Evolutionary conservation across 2,113 vertebrate genomes (phyloP), one percentile per base, ranked within the genome.

Genomic region (Nibea coibor): DNA sequence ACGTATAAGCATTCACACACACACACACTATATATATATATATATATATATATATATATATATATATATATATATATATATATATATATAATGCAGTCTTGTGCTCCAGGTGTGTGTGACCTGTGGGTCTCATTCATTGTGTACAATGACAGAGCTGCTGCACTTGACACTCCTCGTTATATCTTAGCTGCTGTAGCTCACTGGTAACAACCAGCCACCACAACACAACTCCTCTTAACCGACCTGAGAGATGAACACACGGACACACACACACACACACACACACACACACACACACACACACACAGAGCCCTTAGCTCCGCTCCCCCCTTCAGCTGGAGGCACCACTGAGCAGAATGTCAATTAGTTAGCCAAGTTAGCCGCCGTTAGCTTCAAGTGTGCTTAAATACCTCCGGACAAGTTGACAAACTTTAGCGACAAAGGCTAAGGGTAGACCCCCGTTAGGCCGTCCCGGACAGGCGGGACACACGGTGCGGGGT

Each of bases 291-390:
- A 26, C 24, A 26, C 24, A 26, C 16, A 3, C 7, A 20, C 8
- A 6, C 10, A 20, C 4, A 63, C 0, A 20, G 14, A 47, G 16
- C 0, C 17, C 11, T 50, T 7, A 47, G 15, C 16, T 0, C 0
- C 57, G 20, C 20, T 2, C 28, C 26, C 15, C 6, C 5, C 56
- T 9, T 51, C 39, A 17, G 10, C 2, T 56, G 75, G 19, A 0
- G 54, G 65, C 74, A 56, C 19, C 69, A 56, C 57, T 74, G 89
- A 87, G 80, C 79, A 17, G 86, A 90, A 89, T 91, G 50, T 0
- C 72, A 90, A 89, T 74, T 12, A 85, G 65, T 70, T 85, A 87
- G 82, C 26, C 3, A 0, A 15, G 39, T 54, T 54, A 67, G 91
- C 91, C 77, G 51, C 17, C 7, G 48, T 59, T 88, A 84, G 86